These are phyloP conservation scores for Idaea biselata DNA, from an alignment of 2,888 invertebrate genomes.

Conservation along the genomic window DNA sequence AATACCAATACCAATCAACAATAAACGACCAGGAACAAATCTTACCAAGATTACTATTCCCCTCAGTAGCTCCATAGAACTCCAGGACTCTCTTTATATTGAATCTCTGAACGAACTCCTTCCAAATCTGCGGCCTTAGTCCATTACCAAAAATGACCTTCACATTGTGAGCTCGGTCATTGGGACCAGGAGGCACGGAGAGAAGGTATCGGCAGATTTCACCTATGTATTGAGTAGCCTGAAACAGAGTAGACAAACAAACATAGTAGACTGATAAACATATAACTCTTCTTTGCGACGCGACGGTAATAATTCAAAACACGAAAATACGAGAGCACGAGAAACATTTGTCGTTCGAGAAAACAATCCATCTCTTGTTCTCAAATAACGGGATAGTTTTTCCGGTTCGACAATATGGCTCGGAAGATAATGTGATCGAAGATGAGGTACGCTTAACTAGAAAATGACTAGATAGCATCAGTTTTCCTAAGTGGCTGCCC, in stretches of 20 bases:
- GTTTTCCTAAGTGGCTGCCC: too few species aligned
- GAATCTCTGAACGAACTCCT: constrained; percentile 87
- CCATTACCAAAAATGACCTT: constrained; percentile 96
- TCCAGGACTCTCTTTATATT: constrained; percentile 89
- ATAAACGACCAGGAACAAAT: constrained; percentile 6
- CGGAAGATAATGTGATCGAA: too few species aligned
- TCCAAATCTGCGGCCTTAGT: constrained; percentile 95
- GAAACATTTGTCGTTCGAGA: too few species aligned
- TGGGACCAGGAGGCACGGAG: constrained; percentile 83
- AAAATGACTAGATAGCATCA: too few species aligned
- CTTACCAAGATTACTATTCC: constrained; percentile 94
- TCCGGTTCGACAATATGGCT: too few species aligned
- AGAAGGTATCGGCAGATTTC: constrained; percentile 93
- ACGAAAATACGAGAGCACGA: too few species aligned
- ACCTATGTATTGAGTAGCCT: constrained; percentile 93
- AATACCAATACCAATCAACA: background rate
- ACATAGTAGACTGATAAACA: background rate
- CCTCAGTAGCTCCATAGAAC: constrained; percentile 98
- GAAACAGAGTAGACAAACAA: constrained; percentile 26
- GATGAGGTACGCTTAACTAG: too few species aligned
- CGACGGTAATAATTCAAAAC: too few species aligned
- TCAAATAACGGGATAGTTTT: too few species aligned
- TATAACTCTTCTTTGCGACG: too few species aligned
- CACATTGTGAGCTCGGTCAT: constrained; percentile 84
- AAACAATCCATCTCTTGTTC: too few species aligned